Base-by-base conservation (phyloP, 1,140 invertebrate species). In the Nasonia giraulti region DNA sequence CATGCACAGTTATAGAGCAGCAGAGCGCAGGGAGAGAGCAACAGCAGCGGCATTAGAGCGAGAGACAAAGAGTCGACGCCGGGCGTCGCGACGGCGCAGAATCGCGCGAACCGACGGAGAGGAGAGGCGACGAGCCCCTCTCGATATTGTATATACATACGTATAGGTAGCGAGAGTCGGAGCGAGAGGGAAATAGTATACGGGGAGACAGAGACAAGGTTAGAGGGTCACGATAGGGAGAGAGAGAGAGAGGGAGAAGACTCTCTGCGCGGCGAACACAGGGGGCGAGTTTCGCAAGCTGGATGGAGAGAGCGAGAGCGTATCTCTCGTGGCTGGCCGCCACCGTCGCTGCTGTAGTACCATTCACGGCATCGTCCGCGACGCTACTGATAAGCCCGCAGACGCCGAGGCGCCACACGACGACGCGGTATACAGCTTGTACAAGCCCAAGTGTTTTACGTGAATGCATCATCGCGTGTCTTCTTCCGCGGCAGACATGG, bases 11-110 rank as follows among this genome's bases (percentile, higher is more conserved):
- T 40, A 83, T 33, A 82, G 40, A 50, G 76, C 44, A 69, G 47
- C 23, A 20, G n/a, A n/a, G n/a, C n/a, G n/a, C n/a, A n/a, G n/a
- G n/a, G n/a, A n/a, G n/a, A n/a, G n/a, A n/a, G n/a, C n/a, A n/a
- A n/a, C n/a, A n/a, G 40, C 8, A 44, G 40, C 40, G 8, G 40
- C 40, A 62, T 0, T 27, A 62, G 55, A 17, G 47, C 12, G 47
- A 50, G 47, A 47, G 50, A 78, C 50, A 82, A 76, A 66, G 81
- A 74, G 27, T 40, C 81, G 81, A 68, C 81, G 80, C 71, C 71
- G 83, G 27, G 76, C 81, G 73, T 33, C 44, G 84, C 87, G 87
- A 88, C 89, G 87, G 89, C 90, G 90, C 90, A 91, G 90, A 88
- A 89, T 89, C 90, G 84, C 76, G 47, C 86, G 78, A 82, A 76